Evolutionary conservation across 2,888 invertebrate species (phyloP).

Genomic region (Endotricha flammealis): DNA sequence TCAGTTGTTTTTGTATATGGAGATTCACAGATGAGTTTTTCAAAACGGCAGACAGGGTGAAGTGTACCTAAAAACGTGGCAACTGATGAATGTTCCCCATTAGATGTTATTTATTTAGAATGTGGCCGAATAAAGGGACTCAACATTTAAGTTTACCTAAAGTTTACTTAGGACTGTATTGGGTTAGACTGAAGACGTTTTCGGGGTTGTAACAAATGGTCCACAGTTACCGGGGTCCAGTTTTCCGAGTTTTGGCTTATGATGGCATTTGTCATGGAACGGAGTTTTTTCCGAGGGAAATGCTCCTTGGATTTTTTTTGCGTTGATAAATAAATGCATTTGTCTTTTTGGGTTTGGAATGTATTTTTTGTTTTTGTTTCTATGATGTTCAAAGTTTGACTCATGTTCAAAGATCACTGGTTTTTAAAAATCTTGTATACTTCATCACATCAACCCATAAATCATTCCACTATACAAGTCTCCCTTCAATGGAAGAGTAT

Average conservation of each 20-base stretch:
- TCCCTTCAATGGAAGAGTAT: no score
- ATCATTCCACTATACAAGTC: no score
- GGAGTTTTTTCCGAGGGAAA: not conserved
- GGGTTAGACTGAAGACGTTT: constrained; percentile 73
- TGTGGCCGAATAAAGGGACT: constrained; percentile 75
- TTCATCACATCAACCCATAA: no score
- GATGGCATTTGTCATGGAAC: constrained; percentile 60
- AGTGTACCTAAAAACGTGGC: constrained; percentile 74
- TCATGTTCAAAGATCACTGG: no score
- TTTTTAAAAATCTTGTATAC: no score
- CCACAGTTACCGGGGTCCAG: constrained; percentile 68
- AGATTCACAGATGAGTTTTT: constrained; percentile 47
- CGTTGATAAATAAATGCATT: constrained; percentile 9
- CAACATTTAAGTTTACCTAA: constrained; percentile 69
- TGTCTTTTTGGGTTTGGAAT: not conserved
- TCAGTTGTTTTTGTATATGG: constrained; percentile 20
- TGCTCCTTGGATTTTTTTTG: not conserved
- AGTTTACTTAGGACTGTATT: constrained; percentile 78
- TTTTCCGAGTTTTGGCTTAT: constrained; percentile 67
- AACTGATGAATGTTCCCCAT: constrained; percentile 79
- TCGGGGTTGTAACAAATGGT: constrained; percentile 61
- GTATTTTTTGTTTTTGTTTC: not conserved
- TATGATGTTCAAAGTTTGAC: no score
- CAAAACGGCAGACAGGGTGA: constrained; percentile 66
- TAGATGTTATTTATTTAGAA: constrained; percentile 80